A percentile compares a stretch with the other conserved stretches of the same genome.
These are phyloP conservation scores for Megamerina dolium DNA, from an alignment of 2,888 invertebrate species.

Conservation along the genomic window DNA sequence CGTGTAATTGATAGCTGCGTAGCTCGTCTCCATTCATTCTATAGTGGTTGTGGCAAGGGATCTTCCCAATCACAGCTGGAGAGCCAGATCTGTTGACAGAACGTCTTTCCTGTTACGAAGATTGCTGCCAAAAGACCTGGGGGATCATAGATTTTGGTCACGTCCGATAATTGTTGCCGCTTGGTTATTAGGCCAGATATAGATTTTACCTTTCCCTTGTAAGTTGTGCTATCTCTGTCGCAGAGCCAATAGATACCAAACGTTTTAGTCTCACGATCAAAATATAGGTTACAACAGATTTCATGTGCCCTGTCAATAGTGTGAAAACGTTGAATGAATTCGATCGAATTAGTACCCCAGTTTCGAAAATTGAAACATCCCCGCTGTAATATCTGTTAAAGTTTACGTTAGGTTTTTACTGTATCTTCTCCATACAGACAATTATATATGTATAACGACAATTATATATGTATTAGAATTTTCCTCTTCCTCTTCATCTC, in stretches of 20 bases:
- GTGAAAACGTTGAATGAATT: constrained; percentile 3
- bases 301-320: neutral
- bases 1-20: too few species aligned
- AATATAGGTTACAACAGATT: constrained; percentile 2
- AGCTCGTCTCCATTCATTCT: too few species aligned
- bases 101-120: too few species aligned
- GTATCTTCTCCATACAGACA: too few species aligned
- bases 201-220: constrained; percentile 7
- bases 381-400: constrained; percentile 8
- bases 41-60: too few species aligned
- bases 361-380: constrained; percentile 12
- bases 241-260: constrained; percentile 14
- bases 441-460: too few species aligned
- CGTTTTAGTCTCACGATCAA: too few species aligned
- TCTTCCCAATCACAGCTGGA: too few species aligned
- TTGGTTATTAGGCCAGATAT: constrained; percentile 11
- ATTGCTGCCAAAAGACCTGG: too few species aligned
- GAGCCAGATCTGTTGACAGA: too few species aligned
- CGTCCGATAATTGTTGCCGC: constrained; percentile 14
- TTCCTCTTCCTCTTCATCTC: constrained; percentile 8
- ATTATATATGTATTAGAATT: too few species aligned
- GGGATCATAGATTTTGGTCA: constrained; percentile 11
- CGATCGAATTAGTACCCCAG: constrained; percentile 11
- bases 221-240: constrained; percentile 8
- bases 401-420: too few species aligned